Conservation (phyloP, 2,888 invertebrate genomes). For the Orthosia gracilis region DNA sequence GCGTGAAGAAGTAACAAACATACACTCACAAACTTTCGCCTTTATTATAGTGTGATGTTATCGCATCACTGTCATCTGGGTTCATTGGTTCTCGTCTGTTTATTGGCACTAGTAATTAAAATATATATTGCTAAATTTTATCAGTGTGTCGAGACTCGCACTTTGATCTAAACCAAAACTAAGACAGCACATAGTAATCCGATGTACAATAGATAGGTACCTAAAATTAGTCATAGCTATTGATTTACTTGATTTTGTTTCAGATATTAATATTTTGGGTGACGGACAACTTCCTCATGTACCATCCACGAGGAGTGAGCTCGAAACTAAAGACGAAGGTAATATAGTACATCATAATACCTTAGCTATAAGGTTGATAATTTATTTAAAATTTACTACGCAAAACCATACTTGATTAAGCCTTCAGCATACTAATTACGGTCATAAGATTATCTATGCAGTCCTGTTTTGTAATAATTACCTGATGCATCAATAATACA, state of each 20-base stretch:
- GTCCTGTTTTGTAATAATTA: neutral
- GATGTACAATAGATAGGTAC: neutral
- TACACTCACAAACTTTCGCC: too few species aligned
- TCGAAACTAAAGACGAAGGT: conserved; percentile 90
- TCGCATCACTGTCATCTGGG: conserved; percentile 1
- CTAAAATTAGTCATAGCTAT: neutral
- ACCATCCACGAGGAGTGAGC: conserved; percentile 89
- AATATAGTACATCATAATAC: conserved; percentile 7
- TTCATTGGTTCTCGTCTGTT: conserved; percentile 18
- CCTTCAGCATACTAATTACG: neutral
- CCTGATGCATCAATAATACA: neutral
- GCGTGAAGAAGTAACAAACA: too few species aligned
- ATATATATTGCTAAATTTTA: conserved; percentile 1
- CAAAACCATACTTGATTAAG: too few species aligned
- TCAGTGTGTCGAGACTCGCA: neutral
- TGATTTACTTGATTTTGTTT: conserved; percentile 64
- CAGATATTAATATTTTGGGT: conserved; percentile 97
- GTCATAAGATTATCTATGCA: neutral
- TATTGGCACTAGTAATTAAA: neutral
- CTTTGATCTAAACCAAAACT: neutral
- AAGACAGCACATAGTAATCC: neutral
- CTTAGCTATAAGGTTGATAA: neutral
- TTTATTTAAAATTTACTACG: neutral
- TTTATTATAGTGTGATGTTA: neutral
- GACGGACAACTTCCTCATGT: conserved; percentile 96